Evolutionary conservation across 2,797 vertebrate species (phyloP).

Genomic region (Megalops cyprinoides): DNA sequence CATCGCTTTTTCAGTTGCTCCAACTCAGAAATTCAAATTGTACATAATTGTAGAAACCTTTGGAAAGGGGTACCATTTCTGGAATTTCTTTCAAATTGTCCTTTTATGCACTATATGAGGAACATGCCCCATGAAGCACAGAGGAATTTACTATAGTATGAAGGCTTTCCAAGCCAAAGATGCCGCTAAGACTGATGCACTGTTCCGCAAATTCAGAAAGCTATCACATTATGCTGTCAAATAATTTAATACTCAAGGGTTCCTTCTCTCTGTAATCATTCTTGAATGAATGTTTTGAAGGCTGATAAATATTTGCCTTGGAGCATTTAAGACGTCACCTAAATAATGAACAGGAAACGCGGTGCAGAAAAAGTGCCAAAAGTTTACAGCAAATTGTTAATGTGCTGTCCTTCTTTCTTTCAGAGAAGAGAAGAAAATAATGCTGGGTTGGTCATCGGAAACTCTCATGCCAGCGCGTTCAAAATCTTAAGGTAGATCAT

Average conservation of each 20-base stretch:
- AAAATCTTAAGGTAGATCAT: slow-evolving; percentile 24
- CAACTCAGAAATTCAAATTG: slow-evolving; percentile 68
- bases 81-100: slow-evolving; percentile 45
- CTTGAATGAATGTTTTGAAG: slow-evolving; percentile 10
- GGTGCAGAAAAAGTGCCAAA: not conserved
- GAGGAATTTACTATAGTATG: not conserved
- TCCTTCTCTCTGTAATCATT: not conserved
- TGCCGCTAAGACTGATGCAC: not conserved
- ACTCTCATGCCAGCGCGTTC: slow-evolving; percentile 23
- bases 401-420: slow-evolving; percentile 13
- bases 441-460: slow-evolving; percentile 13
- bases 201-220: not conserved
- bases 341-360: not conserved
- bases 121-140: not conserved
- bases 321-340: not conserved
- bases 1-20: slow-evolving; percentile 72
- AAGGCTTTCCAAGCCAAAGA: not conserved
- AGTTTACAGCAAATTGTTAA: slow-evolving; percentile 9
- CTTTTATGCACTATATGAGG: not conserved
- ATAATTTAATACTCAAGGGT: not conserved
- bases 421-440: slow-evolving; percentile 30
- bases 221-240: slow-evolving; percentile 4
- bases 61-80: slow-evolving; percentile 71
- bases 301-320: not conserved
- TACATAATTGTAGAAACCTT: no score